These are phyloP conservation scores for Acanthacorydalis orientalis DNA, from an alignment of 2,888 invertebrate genomes.

Conservation along the genomic window DNA sequence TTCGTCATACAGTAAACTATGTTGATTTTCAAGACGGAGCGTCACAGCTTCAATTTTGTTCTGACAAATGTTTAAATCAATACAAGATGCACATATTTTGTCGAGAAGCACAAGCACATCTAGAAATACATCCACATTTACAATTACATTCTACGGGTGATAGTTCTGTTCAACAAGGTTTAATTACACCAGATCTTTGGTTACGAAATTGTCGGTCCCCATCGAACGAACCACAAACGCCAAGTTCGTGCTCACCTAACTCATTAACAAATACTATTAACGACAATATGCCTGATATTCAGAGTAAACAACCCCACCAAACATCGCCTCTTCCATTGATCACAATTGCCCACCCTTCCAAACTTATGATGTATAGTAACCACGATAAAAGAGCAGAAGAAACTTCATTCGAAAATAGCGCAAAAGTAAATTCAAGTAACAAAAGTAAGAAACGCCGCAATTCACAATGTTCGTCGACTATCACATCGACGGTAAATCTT, in stretches of 20 bases:
- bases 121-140: slow-evolving; percentile 70
- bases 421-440: slow-evolving; percentile 22
- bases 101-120: slow-evolving; percentile 79
- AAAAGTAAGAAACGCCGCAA: slow-evolving; percentile 18
- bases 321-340: slow-evolving; percentile 44
- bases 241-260: slow-evolving; percentile 3
- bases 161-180: slow-evolving; percentile 11
- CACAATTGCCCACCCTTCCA: slow-evolving; percentile 46
- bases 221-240: slow-evolving; percentile 17
- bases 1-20: slow-evolving; percentile 77
- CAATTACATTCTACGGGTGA: slow-evolving; percentile 20
- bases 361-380: slow-evolving; percentile 36
- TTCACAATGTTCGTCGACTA: slow-evolving; percentile 23
- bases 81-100: slow-evolving; percentile 97
- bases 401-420: not conserved
- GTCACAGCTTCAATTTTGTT: slow-evolving; percentile 78
- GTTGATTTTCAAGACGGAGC: slow-evolving; percentile 87
- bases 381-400: slow-evolving; percentile 6
- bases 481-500: slow-evolving; percentile 31
- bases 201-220: slow-evolving; percentile 59
- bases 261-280: not conserved
- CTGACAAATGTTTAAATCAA: slow-evolving; percentile 85
- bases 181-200: slow-evolving; percentile 88
- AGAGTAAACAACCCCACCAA: slow-evolving; percentile 19
- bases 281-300: slow-evolving; percentile 3